Conservation (phyloP, 2,888 invertebrate species). For the Eristalis pertinax region DNA sequence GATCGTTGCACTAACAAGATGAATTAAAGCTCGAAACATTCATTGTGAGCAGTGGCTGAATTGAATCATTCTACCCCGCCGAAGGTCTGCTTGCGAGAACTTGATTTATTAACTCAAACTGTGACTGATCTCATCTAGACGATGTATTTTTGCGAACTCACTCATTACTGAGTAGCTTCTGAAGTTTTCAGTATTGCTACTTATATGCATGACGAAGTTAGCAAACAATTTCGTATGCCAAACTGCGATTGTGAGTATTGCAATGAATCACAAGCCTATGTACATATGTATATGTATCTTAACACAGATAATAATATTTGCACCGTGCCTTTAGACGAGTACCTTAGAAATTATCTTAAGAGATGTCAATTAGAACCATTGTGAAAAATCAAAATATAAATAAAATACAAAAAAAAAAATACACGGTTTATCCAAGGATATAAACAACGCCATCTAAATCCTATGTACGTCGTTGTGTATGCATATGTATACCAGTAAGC, state of each 20-base stretch:
- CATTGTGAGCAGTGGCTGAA: background rate
- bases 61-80: conserved; percentile 25
- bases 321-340: too few relatives aligned
- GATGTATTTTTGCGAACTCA: background rate
- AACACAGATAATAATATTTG: too few relatives aligned
- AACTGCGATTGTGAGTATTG: background rate
- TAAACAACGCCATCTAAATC: too few relatives aligned
- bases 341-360: too few relatives aligned
- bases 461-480: too few relatives aligned
- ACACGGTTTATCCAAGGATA: too few relatives aligned
- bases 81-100: conserved; percentile 24
- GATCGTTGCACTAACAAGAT: conserved; percentile 28
- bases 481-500: too few relatives aligned
- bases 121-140: conserved; percentile 16
- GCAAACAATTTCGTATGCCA: background rate
- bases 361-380: too few relatives aligned
- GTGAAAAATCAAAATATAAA: too few relatives aligned
- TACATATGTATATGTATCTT: background rate
- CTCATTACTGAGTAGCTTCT: background rate
- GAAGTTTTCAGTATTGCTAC: background rate
- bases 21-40: background rate
- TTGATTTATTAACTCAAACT: conserved; percentile 28
- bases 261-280: background rate
- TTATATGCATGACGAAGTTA: background rate
- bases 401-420: too few relatives aligned